Percentiles rank a stretch among this genome's conserved stretches.
phyloP scores from a whole-genome alignment of 2,797 vertebrate genomes.

The Numenius phaeopus region DNA sequence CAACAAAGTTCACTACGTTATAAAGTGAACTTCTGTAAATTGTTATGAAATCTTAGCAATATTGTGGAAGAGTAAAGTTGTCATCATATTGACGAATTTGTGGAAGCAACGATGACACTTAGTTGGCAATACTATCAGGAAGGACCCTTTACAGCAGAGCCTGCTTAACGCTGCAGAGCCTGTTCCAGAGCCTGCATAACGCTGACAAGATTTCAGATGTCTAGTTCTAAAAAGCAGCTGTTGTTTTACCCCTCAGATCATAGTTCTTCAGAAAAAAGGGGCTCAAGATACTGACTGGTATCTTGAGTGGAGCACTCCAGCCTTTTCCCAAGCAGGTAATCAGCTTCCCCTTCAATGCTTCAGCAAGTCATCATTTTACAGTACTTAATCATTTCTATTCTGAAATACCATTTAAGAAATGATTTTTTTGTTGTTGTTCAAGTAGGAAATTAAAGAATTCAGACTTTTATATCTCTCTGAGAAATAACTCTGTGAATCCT shows the following conservation, averaged over 20 bases:
- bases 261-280: not conserved
- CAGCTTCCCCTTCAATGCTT: not conserved
- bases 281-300: not conserved
- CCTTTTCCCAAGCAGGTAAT: not conserved
- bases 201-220: not conserved
- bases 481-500: not conserved
- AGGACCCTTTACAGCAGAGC: not conserved
- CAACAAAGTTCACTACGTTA: not conserved
- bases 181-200: not conserved
- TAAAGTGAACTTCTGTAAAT: not conserved
- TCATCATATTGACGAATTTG: not conserved
- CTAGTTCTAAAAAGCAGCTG: not conserved
- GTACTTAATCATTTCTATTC: not conserved
- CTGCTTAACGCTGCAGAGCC: not conserved
- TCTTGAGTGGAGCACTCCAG: not conserved
- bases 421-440: not conserved
- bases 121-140: not conserved
- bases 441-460: not conserved
- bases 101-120: not conserved
- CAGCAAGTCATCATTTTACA: not conserved
- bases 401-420: not conserved
- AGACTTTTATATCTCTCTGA: not conserved
- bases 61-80: not conserved
- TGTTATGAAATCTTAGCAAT: not conserved
- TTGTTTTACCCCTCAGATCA: not conserved